Base-by-base conservation (phyloP, 2,113 vertebrate species). In the Calyptomena viridis region DNA sequence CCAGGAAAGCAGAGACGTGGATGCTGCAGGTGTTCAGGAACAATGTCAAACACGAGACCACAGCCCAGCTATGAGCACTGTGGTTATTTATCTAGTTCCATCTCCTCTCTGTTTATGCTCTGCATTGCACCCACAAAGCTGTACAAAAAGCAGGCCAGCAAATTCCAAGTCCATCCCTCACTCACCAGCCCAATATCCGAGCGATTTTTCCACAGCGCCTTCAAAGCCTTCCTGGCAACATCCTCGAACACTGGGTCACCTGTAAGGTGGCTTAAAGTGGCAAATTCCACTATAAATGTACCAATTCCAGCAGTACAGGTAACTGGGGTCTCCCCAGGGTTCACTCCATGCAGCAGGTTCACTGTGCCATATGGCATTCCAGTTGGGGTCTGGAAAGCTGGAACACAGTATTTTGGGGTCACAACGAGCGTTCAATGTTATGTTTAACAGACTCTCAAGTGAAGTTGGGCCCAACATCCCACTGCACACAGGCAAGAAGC, bases 301-400 rank as follows among this genome's bases (percentile, higher is more conserved):
- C 99, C 99, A 12, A 99, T 99, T 6, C 99, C 99, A 28, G 99
- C 99, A 0, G 99, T 99, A 89, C 99, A 99, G 42, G 99, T 99
- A 87, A 99, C 98, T 2, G 99, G 98, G 9, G 99, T 99, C 96
- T 99, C 99, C 2, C 98, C 98, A 6, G 98, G 98, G 94, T 99
- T 99, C 76, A 99, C 99, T 2, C 99, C 99, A 0, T 93, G 98
- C 95, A 99, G 98, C 46, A 99, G 98, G 96, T 99, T 99, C 91
- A 99, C 99, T 0, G 99, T 99, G 24, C 99, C 99, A 82, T 99
- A 99, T 0, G 99, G 99, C 99, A 99, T 99, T 35, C 99, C 99
- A 5, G 98, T 99, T 28, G 99, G 98, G 3, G 99, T 99, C 97
- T 99, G 98, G 96, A 99, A 99, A 40, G 99, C 99, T 99, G 96